Evolutionary conservation across 2,797 vertebrate species (phyloP), one percentile per base, ranked within the genome.

Genomic region (Sebastes miniatus): DNA sequence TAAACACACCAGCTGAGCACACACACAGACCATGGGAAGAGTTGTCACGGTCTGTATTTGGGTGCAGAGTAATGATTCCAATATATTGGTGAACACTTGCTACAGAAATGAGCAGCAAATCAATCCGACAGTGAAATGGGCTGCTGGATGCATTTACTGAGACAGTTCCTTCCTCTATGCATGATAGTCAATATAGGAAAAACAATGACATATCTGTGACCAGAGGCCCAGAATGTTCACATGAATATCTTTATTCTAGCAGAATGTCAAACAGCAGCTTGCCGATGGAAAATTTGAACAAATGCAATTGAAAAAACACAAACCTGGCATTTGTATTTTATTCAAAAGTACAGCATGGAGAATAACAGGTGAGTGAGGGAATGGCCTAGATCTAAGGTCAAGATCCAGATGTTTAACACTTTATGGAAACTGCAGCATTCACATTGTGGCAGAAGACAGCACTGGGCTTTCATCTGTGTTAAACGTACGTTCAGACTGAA

Each of bases 71-170:
- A 83, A 86, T 77, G 72, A 82, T 73, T 62, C 47, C 68, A 63
- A 68, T 73, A 73, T 32, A 73, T 66, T 14, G 65, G 27, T 25
- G 54, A 56, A 76, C 54, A 70, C 73, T 32, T 36, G 63, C 24
- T 14, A 32, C 8, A 4, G 69, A 65, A 69, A 83, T 61, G 32
- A 76, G 76, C 76, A 66, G 43, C 59, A 83, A 83, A 73, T 83
- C 84, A 80, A 77, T 73, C 39, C 24, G 52, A 67, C 79, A 69
- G 59, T 62, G 80, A 70, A 78, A 83, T 75, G 32, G 50, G 57
- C 54, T 67, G 59, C 39, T 34, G 56, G 69, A 68, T 77, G 50
- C 64, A 72, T 76, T 83, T 68, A 83, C 54, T 47, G 43, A 70
- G 25, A 5, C 39, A 52, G 5, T 6, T 43, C 14, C 14, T 65